A percentile compares a stretch with the other conserved stretches of the same genome.
These are phyloP conservation scores for Melanotaenia parkinsoni DNA, from an alignment of 2,797 vertebrate genomes.

Conservation along the genomic window DNA sequence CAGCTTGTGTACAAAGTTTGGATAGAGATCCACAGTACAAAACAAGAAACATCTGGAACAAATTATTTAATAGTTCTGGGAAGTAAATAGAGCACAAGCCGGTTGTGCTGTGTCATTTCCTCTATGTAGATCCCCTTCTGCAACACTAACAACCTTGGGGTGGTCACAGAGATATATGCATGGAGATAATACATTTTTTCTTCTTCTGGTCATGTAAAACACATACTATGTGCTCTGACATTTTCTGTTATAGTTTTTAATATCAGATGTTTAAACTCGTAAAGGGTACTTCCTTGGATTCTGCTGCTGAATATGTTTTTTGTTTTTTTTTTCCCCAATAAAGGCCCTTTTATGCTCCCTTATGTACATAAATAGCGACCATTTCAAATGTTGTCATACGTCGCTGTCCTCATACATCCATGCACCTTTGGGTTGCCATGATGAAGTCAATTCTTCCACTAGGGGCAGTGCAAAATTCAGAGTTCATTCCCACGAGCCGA, in stretches of 20 bases:
- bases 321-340: no score
- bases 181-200: neutral
- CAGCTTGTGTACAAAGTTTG: neutral
- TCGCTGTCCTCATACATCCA: no score
- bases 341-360: no score
- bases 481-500: no score
- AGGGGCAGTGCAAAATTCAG: no score
- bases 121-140: conserved; percentile 42
- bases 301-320: neutral
- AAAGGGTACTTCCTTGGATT: neutral
- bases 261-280: neutral
- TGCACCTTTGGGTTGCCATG: no score
- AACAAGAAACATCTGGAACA: conserved; percentile 2
- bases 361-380: no score
- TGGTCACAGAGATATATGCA: conserved; percentile 7
- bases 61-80: conserved; percentile 24
- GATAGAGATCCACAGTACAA: neutral
- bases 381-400: no score
- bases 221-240: neutral
- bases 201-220: neutral
- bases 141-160: neutral
- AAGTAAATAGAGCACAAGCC: conserved; percentile 14
- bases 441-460: no score
- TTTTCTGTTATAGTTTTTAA: neutral
- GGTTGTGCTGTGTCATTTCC: conserved; percentile 53